These are phyloP conservation scores for Synergus itoensis DNA, from an alignment of 2,888 invertebrate species.

Conservation along the genomic window DNA sequence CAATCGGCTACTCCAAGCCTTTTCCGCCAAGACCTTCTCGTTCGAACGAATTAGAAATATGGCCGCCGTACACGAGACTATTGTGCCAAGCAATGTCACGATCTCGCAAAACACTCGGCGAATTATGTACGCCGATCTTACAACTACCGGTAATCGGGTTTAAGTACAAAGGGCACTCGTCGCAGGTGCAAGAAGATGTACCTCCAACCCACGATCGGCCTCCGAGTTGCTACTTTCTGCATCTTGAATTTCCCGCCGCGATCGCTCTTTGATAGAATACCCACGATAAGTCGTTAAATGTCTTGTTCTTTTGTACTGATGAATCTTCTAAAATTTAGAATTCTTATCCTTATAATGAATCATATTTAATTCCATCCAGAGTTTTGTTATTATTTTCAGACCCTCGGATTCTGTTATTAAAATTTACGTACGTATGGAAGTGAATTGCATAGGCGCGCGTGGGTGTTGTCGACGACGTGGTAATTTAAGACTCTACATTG, in stretches of 20 bases:
- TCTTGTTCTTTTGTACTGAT: background rate
- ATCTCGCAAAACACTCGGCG: slow-evolving; percentile 41
- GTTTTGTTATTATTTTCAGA: too few relatives aligned
- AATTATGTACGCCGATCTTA: slow-evolving; percentile 42
- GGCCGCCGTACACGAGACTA: slow-evolving; percentile 66
- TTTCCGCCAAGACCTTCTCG: slow-evolving; percentile 48
- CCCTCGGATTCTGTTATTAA: background rate
- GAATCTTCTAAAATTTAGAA: background rate
- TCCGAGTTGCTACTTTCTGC: slow-evolving; percentile 4
- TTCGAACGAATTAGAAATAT: slow-evolving; percentile 67
- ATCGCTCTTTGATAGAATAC: slow-evolving; percentile 3
- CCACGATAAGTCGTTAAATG: slow-evolving; percentile 9
- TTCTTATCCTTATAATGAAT: too few relatives aligned
- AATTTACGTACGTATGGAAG: background rate
- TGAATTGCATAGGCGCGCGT: slow-evolving; percentile 49
- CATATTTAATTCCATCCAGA: too few relatives aligned
- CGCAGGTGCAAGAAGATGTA: slow-evolving; percentile 34
- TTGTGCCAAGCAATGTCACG: slow-evolving; percentile 49
- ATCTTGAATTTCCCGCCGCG: slow-evolving; percentile 25
- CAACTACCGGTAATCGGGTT: slow-evolving; percentile 32
- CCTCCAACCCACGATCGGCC: slow-evolving; percentile 4
- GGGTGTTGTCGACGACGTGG: slow-evolving; percentile 66
- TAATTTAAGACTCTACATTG: slow-evolving; percentile 64
- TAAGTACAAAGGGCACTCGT: slow-evolving; percentile 39
- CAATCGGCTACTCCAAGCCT: slow-evolving; percentile 64